Percentiles rank a stretch among this genome's conserved stretches.
Conservation (phyloP, 2,888 invertebrate genomes). For the Melieria crassipennis region DNA sequence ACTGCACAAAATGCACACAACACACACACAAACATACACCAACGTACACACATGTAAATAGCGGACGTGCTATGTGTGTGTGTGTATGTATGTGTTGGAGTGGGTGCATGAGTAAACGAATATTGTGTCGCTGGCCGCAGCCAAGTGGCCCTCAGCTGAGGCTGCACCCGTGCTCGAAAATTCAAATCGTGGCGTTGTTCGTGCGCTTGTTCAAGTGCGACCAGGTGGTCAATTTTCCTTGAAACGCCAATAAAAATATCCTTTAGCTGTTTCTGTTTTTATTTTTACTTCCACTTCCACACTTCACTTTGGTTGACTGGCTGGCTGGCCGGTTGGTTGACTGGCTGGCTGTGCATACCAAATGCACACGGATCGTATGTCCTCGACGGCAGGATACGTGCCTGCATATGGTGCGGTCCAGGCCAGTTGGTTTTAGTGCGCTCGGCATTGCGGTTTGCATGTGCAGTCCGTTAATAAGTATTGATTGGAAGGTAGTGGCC, state of each 20-base stretch:
- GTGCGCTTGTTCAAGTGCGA: constrained; percentile 40
- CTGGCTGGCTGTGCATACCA: background rate
- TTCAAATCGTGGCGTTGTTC: background rate
- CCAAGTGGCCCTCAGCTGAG: background rate
- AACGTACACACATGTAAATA: too few species aligned
- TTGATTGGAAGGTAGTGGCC: too few species aligned
- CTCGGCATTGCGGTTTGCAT: too few species aligned
- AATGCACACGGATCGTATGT: background rate
- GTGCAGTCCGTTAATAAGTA: too few species aligned
- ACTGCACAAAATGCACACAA: background rate
- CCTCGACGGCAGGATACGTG: too few species aligned
- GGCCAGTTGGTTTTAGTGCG: too few species aligned
- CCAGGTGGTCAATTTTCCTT: constrained; percentile 46
- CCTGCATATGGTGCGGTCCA: too few species aligned
- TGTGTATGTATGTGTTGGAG: background rate
- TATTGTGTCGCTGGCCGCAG: background rate
- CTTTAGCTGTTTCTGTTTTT: constrained; percentile 1
- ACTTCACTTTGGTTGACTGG: too few species aligned
- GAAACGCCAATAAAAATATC: constrained; percentile 21
- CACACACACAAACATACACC: background rate
- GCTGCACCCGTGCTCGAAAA: background rate
- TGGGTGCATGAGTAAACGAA: background rate
- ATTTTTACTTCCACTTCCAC: background rate
- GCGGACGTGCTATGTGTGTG: background rate
- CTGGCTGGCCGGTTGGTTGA: background rate